These are phyloP conservation scores for Centropus unirufus DNA, from an alignment of 2,113 vertebrate species.

Conservation along the genomic window DNA sequence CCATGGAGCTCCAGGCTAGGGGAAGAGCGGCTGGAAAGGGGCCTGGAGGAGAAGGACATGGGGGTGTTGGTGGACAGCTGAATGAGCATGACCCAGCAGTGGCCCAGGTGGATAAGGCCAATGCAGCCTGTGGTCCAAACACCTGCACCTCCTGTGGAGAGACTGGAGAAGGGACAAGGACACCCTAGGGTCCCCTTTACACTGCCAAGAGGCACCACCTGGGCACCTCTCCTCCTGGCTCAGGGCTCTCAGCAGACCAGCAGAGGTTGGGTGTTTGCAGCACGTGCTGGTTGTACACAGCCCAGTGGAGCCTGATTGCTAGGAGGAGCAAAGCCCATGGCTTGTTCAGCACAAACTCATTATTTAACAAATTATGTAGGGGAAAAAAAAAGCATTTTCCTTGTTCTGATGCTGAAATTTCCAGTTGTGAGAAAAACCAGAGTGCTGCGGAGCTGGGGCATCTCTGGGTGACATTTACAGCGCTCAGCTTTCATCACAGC, in stretches of 20 bases:
- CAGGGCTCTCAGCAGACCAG: neutral
- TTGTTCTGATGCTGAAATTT: neutral
- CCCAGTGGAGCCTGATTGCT: neutral
- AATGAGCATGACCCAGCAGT: neutral
- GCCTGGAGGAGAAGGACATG: too few species aligned
- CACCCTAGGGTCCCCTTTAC: neutral
- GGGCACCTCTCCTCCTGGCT: neutral
- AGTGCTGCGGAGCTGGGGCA: neutral
- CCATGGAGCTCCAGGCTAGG: too few species aligned
- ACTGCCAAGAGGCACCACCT: neutral
- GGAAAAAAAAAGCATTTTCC: neutral
- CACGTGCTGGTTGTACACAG: neutral
- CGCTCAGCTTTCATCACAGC: conserved; percentile 66
- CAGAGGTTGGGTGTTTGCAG: neutral
- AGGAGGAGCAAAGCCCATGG: neutral
- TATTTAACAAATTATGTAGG: conserved; percentile 17
- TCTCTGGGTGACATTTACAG: conserved; percentile 61
- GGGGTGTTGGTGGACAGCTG: too few species aligned
- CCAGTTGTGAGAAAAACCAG: conserved; percentile 42
- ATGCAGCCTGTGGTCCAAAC: neutral
- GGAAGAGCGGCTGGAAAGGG: too few species aligned
- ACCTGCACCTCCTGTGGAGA: neutral
- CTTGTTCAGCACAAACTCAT: conserved; percentile 1
- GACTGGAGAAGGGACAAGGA: neutral
- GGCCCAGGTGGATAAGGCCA: neutral